Percentiles rank a stretch among this genome's conserved stretches.
These are phyloP conservation scores for Ceratotherium simum DNA, from an alignment of 2,113 vertebrate species.

Conservation along the genomic window DNA sequence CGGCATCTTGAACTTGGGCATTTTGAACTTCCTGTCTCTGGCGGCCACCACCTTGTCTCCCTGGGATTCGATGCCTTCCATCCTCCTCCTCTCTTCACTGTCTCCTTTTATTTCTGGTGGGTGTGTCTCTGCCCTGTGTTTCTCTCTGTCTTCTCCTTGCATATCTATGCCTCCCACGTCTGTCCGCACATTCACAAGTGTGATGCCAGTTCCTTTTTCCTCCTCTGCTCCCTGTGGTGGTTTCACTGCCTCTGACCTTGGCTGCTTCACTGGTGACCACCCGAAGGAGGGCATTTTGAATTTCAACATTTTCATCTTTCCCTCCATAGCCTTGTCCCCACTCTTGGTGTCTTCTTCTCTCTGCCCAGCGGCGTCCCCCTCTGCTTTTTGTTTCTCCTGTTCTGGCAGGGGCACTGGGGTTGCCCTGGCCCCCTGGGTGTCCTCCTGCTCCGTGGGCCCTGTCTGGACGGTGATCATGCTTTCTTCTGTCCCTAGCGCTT, in stretches of 20 bases:
- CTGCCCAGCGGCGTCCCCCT: fast-evolving
- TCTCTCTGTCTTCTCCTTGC: too few species aligned
- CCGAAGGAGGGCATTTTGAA: constrained; percentile 52
- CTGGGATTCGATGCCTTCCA: fast-evolving
- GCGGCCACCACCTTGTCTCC: fast-evolving
- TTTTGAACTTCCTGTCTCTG: not conserved
- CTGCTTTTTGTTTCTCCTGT: fast-evolving
- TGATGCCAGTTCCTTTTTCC: fast-evolving
- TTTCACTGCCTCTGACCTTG: fast-evolving
- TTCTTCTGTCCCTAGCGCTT: fast-evolving
- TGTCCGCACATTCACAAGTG: fast-evolving
- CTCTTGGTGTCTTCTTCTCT: fast-evolving
- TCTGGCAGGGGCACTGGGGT: fast-evolving
- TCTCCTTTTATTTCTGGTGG: fast-evolving
- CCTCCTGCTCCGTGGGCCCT: fast-evolving
- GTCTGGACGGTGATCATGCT: fast-evolving
- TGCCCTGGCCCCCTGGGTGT: fast-evolving
- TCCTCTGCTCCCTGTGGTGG: fast-evolving
- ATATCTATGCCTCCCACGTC: fast-evolving
- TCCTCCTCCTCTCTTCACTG: fast-evolving
- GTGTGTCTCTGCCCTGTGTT: too few species aligned
- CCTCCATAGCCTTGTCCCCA: fast-evolving
- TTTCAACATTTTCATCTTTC: not conserved
- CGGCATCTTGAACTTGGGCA: constrained; percentile 26
- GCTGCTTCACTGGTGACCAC: fast-evolving